phyloP scores from a whole-genome alignment of 2,797 vertebrate species.

The Macroramphosus scolopax region DNA sequence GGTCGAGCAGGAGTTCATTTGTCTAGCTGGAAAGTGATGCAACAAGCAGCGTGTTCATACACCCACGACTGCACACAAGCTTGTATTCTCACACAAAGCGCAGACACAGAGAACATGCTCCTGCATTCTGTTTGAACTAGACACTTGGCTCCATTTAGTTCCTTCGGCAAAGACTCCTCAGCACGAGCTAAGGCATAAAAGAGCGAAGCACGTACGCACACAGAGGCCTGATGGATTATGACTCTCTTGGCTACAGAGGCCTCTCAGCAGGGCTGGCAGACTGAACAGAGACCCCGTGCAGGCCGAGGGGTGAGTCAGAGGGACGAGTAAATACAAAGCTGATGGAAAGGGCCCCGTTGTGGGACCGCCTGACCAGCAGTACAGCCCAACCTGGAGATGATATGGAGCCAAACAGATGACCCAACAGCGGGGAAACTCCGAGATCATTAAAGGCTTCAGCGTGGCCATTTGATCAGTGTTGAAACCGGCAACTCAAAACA shows the following conservation, averaged over 20 bases:
- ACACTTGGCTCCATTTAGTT: slow-evolving; percentile 57
- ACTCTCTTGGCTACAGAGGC: slow-evolving; percentile 57
- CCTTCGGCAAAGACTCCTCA: slow-evolving; percentile 53
- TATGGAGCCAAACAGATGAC: slow-evolving; percentile 67
- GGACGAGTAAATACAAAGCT: slow-evolving; percentile 72
- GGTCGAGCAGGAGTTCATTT: slow-evolving; percentile 51
- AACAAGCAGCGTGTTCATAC: slow-evolving; percentile 33
- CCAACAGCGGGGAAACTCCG: slow-evolving; percentile 55
- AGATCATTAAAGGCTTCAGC: slow-evolving; percentile 66
- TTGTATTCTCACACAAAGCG: slow-evolving; percentile 35
- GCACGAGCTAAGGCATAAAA: slow-evolving; percentile 57
- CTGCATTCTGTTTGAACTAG: slow-evolving; percentile 54
- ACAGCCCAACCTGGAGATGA: slow-evolving; percentile 56
- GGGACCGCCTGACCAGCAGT: slow-evolving; percentile 62
- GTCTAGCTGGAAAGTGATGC: slow-evolving; percentile 38
- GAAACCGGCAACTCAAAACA: slow-evolving; percentile 72
- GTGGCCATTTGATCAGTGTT: slow-evolving; percentile 73
- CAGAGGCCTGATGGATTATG: slow-evolving; percentile 61
- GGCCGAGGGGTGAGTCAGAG: slow-evolving; percentile 67
- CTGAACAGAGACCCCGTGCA: slow-evolving; percentile 75
- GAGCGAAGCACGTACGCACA: slow-evolving; percentile 48
- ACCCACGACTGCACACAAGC: slow-evolving; percentile 25
- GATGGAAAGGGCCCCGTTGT: slow-evolving; percentile 63
- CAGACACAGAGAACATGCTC: slow-evolving; percentile 32
- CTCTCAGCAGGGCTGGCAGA: slow-evolving; percentile 70